A percentile compares a stretch with the other conserved stretches of the same genome.
phyloP scores from a whole-genome alignment of 2,888 invertebrate species.

The Cephonodes hylas region DNA sequence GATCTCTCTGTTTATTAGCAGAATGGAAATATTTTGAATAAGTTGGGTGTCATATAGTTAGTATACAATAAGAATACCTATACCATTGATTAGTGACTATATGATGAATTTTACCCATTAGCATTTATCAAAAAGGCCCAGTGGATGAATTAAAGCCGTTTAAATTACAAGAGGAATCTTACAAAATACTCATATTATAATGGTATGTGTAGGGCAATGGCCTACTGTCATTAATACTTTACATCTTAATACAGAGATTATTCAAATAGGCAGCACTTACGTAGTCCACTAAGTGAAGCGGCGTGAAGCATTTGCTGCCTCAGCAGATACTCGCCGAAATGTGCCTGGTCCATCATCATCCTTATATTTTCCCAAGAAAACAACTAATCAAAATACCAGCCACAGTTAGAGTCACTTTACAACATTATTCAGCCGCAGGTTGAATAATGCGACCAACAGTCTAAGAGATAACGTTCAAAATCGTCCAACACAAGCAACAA shows the following conservation, averaged over 20 bases:
- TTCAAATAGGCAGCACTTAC: constrained; percentile 48
- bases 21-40: background rate
- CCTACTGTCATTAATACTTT: background rate
- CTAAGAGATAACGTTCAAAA: constrained; percentile 28
- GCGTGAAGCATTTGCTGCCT: constrained; percentile 78
- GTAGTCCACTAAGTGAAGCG: constrained; percentile 68
- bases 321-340: constrained; percentile 74
- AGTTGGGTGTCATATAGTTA: background rate
- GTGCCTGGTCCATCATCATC: constrained; percentile 79
- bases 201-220: background rate
- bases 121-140: too few species aligned
- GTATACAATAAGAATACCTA: too few species aligned
- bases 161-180: too few species aligned
- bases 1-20: background rate
- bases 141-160: too few species aligned
- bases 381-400: constrained; percentile 40
- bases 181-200: too few species aligned
- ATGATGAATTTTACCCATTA: too few species aligned
- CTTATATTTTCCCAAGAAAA: constrained; percentile 30
- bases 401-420: constrained; percentile 59
- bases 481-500: constrained; percentile 34
- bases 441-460: constrained; percentile 33
- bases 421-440: constrained; percentile 48
- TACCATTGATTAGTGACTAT: too few species aligned
- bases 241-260: too few species aligned